Percentiles rank a stretch among this genome's conserved stretches.
Evolutionary conservation across 1,140 invertebrate species (phyloP).

Genomic region (Drosophila nigrodunni): DNA sequence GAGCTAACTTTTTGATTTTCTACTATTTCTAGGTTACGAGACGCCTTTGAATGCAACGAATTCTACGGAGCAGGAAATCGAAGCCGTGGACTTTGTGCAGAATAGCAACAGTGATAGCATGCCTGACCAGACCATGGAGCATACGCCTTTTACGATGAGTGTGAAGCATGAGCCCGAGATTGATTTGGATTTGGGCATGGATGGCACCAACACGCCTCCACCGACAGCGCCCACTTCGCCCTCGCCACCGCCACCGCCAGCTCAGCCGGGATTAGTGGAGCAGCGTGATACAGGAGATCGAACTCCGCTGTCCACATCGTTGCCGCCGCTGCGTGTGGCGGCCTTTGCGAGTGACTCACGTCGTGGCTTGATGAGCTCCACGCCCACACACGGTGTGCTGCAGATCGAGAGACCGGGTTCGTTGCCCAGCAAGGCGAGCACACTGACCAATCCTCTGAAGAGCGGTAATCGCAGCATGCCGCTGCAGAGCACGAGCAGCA

Average conservation of each 20-base stretch:
- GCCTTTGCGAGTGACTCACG: constrained; percentile 55
- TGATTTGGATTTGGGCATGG: constrained; percentile 70
- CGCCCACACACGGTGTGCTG: constrained; percentile 51
- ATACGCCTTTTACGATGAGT: constrained; percentile 59
- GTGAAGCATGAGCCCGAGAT: constrained; percentile 71
- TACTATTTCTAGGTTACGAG: constrained; percentile 62
- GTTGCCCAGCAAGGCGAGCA: constrained; percentile 28
- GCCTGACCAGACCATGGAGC: constrained; percentile 37
- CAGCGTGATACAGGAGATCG: constrained; percentile 12
- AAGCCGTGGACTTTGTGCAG: constrained; percentile 36
- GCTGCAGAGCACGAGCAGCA: constrained; percentile 61
- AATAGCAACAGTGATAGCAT: constrained; percentile 3
- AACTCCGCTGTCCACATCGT: neutral
- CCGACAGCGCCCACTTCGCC: constrained; percentile 69
- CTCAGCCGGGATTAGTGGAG: neutral
- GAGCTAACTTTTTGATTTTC: neutral
- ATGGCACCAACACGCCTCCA: constrained; percentile 61
- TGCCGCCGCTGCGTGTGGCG: constrained; percentile 53
- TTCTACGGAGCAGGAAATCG: constrained; percentile 49
- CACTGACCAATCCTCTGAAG: neutral
- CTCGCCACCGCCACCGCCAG: constrained; percentile 61
- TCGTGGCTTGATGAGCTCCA: constrained; percentile 6
- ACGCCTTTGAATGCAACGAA: constrained; percentile 36
- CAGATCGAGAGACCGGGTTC: constrained; percentile 61
- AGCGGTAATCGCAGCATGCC: constrained; percentile 49